These are phyloP conservation scores for Spongia lamella DNA, from an alignment of 37 sponge, comb jelly and placozoan species.

Conservation along the genomic window DNA sequence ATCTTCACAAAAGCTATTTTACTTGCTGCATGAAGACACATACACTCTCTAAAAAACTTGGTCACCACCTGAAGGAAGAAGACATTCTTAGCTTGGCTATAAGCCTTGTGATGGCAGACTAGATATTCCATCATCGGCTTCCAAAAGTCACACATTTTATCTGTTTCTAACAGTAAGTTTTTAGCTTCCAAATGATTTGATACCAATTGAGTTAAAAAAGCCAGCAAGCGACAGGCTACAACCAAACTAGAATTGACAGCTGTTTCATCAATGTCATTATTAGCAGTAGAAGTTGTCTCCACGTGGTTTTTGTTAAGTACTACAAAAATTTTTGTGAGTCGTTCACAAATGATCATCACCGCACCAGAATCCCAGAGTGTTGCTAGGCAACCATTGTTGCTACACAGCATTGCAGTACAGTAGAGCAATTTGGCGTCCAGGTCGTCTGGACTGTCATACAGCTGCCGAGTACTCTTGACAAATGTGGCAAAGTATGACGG, in stretches of 20 bases:
- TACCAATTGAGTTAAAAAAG: slow-evolving; percentile 60
- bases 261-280: not conserved
- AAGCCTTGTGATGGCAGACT: not conserved
- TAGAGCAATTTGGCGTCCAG: slow-evolving; percentile 20
- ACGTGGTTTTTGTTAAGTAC: slow-evolving; percentile 6
- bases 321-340: not conserved
- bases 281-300: not conserved
- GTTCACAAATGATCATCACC: not conserved
- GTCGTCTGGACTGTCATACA: not conserved
- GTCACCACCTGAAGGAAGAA: slow-evolving; percentile 48
- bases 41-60: slow-evolving; percentile 50
- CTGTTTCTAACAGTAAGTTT: slow-evolving; percentile 20
- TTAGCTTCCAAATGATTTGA: slow-evolving; percentile 36
- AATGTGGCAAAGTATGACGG: slow-evolving; percentile 21
- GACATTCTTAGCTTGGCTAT: not conserved
- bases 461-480: slow-evolving; percentile 15
- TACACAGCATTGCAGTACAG: slow-evolving; percentile 40
- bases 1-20: slow-evolving; percentile 43
- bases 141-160: slow-evolving; percentile 26
- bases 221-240: slow-evolving; percentile 15
- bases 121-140: slow-evolving; percentile 25
- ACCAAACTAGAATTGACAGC: not conserved
- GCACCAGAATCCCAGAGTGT: slow-evolving; percentile 40
- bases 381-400: slow-evolving; percentile 17
- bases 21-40: slow-evolving; percentile 21